phyloP scores from a whole-genome alignment of 2,888 invertebrate species.

The Zaprionus obscuricornis region DNA sequence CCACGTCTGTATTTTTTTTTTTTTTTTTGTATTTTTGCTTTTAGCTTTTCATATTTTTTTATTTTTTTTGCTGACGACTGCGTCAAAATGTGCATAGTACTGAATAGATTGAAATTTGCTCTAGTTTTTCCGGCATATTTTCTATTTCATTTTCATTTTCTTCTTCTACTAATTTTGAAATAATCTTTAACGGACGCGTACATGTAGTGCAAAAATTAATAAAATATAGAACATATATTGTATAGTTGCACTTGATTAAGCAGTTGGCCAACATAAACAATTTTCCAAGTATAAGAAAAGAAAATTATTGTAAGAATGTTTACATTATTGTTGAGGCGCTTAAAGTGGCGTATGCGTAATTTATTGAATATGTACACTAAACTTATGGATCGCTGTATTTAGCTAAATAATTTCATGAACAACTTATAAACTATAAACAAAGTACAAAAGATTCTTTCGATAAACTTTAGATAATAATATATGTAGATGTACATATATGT shows the following conservation, averaged over 20 bases:
- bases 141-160: conserved; percentile 11
- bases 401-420: conserved; percentile 61
- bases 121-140: conserved; percentile 72
- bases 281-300: no score
- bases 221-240: no score
- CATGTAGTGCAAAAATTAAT: conserved; percentile 29
- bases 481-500: no score
- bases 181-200: conserved; percentile 37
- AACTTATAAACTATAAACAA: conserved; percentile 56
- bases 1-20: conserved; percentile 62
- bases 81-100: conserved; percentile 54
- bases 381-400: conserved; percentile 49
- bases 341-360: conserved; percentile 66
- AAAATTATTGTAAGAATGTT: conserved; percentile 48
- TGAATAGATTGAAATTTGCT: conserved; percentile 57
- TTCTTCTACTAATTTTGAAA: no score
- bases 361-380: conserved; percentile 32
- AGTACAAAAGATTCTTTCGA: conserved; percentile 36
- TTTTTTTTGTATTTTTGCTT: conserved; percentile 16
- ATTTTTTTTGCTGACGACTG: conserved; percentile 43
- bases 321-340: conserved; percentile 25
- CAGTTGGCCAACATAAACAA: conserved; percentile 34
- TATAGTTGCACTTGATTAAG: conserved; percentile 53
- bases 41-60: conserved; percentile 37
- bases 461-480: conserved; percentile 55